Percentiles rank a stretch among this genome's conserved stretches.
Evolutionary conservation across 1,140 invertebrate species (phyloP).

Genomic region (Stenopsyche tienmushanensis): DNA sequence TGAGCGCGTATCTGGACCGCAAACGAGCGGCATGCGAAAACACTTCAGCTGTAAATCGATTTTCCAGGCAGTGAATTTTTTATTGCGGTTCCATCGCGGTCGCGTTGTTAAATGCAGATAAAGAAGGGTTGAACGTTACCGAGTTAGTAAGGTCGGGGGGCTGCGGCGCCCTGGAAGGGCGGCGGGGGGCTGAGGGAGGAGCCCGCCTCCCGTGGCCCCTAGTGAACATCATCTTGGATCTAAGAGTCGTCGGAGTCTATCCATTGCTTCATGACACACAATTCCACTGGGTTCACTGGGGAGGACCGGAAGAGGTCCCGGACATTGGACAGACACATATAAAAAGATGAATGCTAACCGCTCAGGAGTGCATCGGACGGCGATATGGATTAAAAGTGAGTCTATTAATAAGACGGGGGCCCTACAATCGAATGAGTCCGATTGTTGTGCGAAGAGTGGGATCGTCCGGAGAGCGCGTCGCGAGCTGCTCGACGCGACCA

Average conservation of each 20-base stretch:
- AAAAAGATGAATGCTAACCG: not conserved
- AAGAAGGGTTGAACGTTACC: slow-evolving; percentile 31
- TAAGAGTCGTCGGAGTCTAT: not conserved
- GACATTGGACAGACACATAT: not conserved
- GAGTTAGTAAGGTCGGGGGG: slow-evolving; percentile 16
- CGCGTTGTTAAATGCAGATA: not conserved
- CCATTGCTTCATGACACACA: not conserved
- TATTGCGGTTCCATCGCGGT: too few relatives aligned
- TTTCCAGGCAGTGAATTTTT: too few relatives aligned
- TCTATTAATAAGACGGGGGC: slow-evolving; percentile 14
- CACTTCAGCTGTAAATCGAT: too few relatives aligned
- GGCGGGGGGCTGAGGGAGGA: slow-evolving; percentile 16
- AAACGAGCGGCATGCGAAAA: too few relatives aligned
- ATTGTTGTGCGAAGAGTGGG: not conserved
- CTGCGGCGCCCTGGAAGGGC: slow-evolving; percentile 20
- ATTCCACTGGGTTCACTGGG: not conserved
- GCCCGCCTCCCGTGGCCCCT: slow-evolving; percentile 31
- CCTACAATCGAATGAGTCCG: not conserved
- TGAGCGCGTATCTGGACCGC: too few relatives aligned
- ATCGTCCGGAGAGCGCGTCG: slow-evolving; percentile 20
- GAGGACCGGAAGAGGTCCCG: not conserved
- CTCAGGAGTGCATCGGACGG: not conserved
- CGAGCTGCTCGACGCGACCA: not conserved
- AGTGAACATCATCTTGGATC: slow-evolving; percentile 38
- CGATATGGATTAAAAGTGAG: not conserved